These are phyloP conservation scores for Entomobrya proxima DNA, from an alignment of 2,888 invertebrate species.

Conservation along the genomic window DNA sequence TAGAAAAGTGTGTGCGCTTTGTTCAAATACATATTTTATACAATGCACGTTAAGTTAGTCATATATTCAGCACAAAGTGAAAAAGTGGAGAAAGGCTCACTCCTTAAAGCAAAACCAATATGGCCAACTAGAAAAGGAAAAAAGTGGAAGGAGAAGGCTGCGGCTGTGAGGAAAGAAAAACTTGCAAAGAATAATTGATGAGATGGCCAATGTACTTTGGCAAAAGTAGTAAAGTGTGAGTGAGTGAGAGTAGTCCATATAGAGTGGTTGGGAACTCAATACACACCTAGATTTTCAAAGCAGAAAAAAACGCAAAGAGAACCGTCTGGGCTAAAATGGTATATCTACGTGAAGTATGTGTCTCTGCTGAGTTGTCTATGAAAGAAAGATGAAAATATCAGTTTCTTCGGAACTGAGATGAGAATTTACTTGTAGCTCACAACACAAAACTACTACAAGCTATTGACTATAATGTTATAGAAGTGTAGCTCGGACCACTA, in stretches of 20 bases:
- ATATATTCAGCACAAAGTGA: background rate
- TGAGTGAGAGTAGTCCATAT: background rate
- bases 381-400: constrained; percentile 45
- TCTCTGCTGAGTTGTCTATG: background rate
- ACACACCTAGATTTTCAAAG: background rate
- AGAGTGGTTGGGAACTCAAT: background rate
- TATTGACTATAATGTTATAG: background rate
- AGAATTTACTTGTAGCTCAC: constrained; percentile 25
- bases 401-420: constrained; percentile 28
- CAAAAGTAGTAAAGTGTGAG: constrained; percentile 20
- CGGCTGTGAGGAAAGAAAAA: constrained; percentile 25
- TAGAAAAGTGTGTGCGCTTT: too few relatives aligned
- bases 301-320: background rate
- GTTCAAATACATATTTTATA: background rate
- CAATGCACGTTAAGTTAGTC: background rate
- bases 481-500: background rate
- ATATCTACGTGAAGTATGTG: background rate
- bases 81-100: background rate
- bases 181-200: constrained; percentile 56
- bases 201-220: constrained; percentile 42
- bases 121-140: constrained; percentile 15
- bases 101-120: constrained; percentile 26
- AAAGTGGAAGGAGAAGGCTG: constrained; percentile 17
- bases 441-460: too few relatives aligned
- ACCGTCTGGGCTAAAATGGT: too few relatives aligned